Evolutionary conservation across 2,113 vertebrate species (phyloP).

Genomic region (Egretta garzetta): DNA sequence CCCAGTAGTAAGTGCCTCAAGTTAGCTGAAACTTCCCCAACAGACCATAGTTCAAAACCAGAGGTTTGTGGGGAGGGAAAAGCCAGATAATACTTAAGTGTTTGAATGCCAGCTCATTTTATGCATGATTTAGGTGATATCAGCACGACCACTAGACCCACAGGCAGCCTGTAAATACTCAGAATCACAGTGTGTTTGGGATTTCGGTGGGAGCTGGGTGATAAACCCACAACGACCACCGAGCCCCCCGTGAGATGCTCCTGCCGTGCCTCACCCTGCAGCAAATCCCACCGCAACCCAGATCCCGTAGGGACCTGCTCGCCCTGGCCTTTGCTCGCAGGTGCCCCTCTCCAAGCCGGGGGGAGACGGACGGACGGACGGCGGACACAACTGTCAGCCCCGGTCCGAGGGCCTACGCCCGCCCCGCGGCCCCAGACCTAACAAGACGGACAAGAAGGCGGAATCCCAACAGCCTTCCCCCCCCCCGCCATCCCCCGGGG

Average conservation of each 20-base stretch:
- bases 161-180: neutral
- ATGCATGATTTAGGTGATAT: rapidly evolving
- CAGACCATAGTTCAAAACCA: neutral
- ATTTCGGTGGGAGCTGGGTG: rapidly evolving
- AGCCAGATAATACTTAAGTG: neutral
- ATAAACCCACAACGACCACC: neutral
- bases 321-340: neutral
- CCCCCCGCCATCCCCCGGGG: rapidly evolving
- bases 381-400: too few relatives aligned
- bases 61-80: neutral
- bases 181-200: rapidly evolving
- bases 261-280: rapidly evolving
- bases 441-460: rapidly evolving
- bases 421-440: neutral
- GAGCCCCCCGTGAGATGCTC: neutral
- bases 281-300: neutral
- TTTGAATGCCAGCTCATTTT: neutral
- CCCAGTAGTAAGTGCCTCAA: neutral
- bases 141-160: neutral
- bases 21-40: neutral
- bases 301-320: rapidly evolving
- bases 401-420: too few relatives aligned
- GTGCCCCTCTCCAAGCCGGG: too few relatives aligned
- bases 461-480: too few relatives aligned
- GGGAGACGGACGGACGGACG: rapidly evolving